phyloP scores from a whole-genome alignment of 2,888 invertebrate species.

The Mycalesis mineus region DNA sequence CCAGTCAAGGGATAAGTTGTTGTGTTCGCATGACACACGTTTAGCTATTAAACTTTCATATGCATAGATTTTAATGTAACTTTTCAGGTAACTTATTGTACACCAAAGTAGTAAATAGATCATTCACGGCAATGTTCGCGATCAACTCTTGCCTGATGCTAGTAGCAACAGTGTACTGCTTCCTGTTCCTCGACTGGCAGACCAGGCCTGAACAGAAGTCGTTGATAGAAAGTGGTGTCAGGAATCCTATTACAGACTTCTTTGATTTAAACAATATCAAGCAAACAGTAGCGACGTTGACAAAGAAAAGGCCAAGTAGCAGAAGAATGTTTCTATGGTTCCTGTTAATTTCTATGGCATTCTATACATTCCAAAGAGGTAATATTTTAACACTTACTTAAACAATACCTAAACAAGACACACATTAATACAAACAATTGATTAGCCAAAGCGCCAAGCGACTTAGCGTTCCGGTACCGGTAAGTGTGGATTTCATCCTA shows the following conservation, averaged over 20 bases:
- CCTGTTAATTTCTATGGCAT: constrained; percentile 84
- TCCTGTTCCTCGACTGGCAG: constrained; percentile 83
- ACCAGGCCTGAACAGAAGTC: constrained; percentile 82
- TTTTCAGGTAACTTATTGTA: constrained; percentile 82
- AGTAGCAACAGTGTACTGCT: constrained; percentile 81
- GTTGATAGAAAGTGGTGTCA: constrained; percentile 75
- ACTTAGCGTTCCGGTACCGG: too few species aligned
- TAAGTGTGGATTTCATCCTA: too few species aligned
- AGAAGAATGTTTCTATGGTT: constrained; percentile 82
- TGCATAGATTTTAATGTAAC: too few species aligned
- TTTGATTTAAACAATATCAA: constrained; percentile 83
- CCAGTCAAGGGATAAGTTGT: too few species aligned
- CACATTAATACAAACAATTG: too few species aligned
- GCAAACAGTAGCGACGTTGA: constrained; percentile 80
- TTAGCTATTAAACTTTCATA: too few species aligned
- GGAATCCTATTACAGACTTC: constrained; percentile 82
- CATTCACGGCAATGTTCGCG: constrained; percentile 85
- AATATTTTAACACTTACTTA: neutral
- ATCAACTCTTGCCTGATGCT: constrained; percentile 82
- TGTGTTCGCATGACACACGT: too few species aligned
- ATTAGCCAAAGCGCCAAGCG: too few species aligned
- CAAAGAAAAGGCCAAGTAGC: constrained; percentile 77
- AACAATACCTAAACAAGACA: too few species aligned
- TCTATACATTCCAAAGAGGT: constrained; percentile 89
- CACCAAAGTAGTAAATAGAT: constrained; percentile 77